These are phyloP conservation scores for Nemopilema nomurai DNA, from an alignment of 30 jellyfish, hydroid and myxozoan species.

Conservation along the genomic window DNA sequence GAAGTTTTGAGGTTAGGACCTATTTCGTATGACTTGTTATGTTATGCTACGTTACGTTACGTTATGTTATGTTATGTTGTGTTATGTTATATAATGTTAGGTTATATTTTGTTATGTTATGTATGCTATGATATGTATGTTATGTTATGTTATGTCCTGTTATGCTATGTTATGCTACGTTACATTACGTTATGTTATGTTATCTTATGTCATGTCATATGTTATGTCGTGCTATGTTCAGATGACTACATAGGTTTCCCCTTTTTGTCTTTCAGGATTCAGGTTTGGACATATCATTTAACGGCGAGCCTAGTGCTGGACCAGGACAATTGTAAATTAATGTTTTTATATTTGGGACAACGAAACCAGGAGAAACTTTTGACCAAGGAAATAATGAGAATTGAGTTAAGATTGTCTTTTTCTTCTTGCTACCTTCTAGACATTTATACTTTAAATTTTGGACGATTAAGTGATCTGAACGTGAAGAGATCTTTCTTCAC, in stretches of 20 bases:
- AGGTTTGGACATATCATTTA: conserved; percentile 56
- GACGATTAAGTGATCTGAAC: too few species aligned
- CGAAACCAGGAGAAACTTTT: not conserved
- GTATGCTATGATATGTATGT: not conserved
- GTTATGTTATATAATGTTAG: not conserved
- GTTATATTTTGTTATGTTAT: not conserved
- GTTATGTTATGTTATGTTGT: not conserved
- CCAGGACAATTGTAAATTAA: not conserved
- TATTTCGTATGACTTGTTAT: not conserved
- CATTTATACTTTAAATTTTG: too few species aligned
- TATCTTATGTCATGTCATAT: not conserved
- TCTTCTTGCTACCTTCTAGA: too few species aligned
- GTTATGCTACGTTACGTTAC: not conserved
- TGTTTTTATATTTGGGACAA: too few species aligned
- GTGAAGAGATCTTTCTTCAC: too few species aligned
- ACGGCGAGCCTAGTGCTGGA: conserved; percentile 31
- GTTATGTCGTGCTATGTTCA: not conserved
- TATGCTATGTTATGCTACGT: not conserved
- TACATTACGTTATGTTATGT: not conserved
- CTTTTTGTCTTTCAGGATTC: conserved; percentile 33
- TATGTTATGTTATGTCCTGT: not conserved
- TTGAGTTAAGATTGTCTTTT: too few species aligned
- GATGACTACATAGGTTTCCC: not conserved
- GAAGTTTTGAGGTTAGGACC: conserved; percentile 50
- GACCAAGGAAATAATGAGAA: too few species aligned